Evolutionary conservation across 2,797 vertebrate species (phyloP), one percentile per base, ranked within the genome.

Genomic region (Micropoecilia bifurca): DNA sequence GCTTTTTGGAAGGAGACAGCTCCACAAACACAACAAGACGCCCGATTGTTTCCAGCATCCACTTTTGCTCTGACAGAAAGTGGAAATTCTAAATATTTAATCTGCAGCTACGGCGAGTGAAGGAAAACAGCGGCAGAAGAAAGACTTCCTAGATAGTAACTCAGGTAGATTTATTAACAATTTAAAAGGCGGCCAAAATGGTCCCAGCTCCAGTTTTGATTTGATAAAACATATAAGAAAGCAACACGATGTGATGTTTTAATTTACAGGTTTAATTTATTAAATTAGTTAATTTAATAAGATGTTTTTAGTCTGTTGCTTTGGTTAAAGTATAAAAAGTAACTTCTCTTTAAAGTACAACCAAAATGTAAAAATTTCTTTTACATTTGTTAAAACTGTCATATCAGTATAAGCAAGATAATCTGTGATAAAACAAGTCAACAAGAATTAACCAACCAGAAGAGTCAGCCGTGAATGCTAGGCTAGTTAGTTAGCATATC

Each of bases 1-100:
- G 25, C 61, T 76, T 53, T 48, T 76, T 68, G 46, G 33, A 25
- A 28, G 46, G 20, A 69, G 25, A 50, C 33, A 55, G 8, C 47
- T 71, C 39, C 33, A 53, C 47, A 77, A n/a, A 69, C 16, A 75
- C 41, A 61, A 46, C n/a, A 41, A 71, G 14, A 59, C 13, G 46
- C 13, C 30, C 33, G 25, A 28, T 30, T 30, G 57, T 46, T 61
- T 48, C 28, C 74, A 47, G 30, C 30, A 33, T n/a, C 33, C 55
- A 46, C 57, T 45, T 75, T 46, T 63, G 43, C 74, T 48, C 55
- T 28, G 28, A 75, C 3, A 14, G 43, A 76, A 66, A 76, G 28
- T 75, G 55, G 28, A 48, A 47, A n/a, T 30, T 3, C 12, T 36
- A 25, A 66, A 76, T 66, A 66, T 61, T 61, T 63, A 45, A 47